These are phyloP conservation scores for Lithophane semibrunnea DNA, from an alignment of 2,888 invertebrate genomes.

Conservation along the genomic window DNA sequence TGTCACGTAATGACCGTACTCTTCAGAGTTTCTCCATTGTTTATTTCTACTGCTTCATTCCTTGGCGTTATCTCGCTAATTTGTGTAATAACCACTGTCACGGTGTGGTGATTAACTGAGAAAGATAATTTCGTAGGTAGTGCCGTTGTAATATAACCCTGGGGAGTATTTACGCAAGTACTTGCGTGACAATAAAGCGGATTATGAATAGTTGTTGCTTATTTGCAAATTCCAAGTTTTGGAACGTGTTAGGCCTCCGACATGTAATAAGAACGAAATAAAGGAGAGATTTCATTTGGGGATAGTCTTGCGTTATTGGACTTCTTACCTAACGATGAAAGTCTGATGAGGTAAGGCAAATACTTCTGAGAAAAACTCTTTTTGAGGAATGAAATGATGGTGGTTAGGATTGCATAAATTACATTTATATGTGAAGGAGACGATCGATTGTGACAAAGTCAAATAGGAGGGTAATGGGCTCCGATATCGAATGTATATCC, in stretches of 20 bases:
- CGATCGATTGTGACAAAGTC: constrained; percentile 38
- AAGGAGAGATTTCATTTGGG: constrained; percentile 50
- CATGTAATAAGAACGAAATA: constrained; percentile 46
- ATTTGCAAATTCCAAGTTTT: constrained; percentile 54
- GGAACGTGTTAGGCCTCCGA: constrained; percentile 31
- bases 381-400: constrained; percentile 43
- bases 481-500: constrained; percentile 15
- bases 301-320: constrained; percentile 52
- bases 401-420: constrained; percentile 56
- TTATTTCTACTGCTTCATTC: constrained; percentile 56
- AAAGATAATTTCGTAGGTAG: constrained; percentile 61
- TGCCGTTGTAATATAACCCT: constrained; percentile 41
- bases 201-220: constrained; percentile 62
- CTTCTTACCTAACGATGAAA: constrained; percentile 54
- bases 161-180: constrained; percentile 51
- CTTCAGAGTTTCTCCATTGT: constrained; percentile 58
- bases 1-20: constrained; percentile 51
- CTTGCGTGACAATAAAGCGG: constrained; percentile 44
- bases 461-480: constrained; percentile 43
- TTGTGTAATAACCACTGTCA: constrained; percentile 61
- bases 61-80: constrained; percentile 62
- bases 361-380: constrained; percentile 49
- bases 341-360: constrained; percentile 54
- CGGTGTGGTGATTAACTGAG: constrained; percentile 61
- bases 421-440: constrained; percentile 56